Evolutionary conservation across 2,888 invertebrate species (phyloP).

Genomic region (Argyresthia goedartella): DNA sequence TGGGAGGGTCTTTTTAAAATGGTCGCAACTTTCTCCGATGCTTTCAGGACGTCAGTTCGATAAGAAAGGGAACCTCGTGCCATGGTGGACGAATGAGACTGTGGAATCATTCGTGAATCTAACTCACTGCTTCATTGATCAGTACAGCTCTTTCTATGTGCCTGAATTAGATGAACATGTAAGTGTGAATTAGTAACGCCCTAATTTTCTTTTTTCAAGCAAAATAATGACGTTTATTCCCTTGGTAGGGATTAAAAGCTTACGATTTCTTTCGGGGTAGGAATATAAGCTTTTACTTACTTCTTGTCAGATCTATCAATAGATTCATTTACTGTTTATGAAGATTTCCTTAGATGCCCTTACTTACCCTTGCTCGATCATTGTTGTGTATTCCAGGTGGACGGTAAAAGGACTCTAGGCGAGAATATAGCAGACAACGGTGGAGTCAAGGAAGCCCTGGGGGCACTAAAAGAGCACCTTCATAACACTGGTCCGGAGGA

Average conservation of each 20-base stretch:
- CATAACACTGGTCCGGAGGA: slow-evolving; percentile 68
- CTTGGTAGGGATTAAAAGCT: too few relatives aligned
- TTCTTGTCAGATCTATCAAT: too few relatives aligned
- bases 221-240: too few relatives aligned
- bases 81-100: slow-evolving; percentile 91
- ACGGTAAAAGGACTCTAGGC: slow-evolving; percentile 81
- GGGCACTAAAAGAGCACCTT: slow-evolving; percentile 75
- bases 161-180: slow-evolving; percentile 74
- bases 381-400: slow-evolving; percentile 76
- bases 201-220: too few relatives aligned
- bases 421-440: slow-evolving; percentile 91
- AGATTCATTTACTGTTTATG: too few relatives aligned
- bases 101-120: slow-evolving; percentile 80
- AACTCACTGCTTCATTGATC: slow-evolving; percentile 87
- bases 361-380: too few relatives aligned
- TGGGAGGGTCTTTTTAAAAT: too few relatives aligned
- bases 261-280: too few relatives aligned
- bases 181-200: slow-evolving; percentile 22
- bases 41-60: slow-evolving; percentile 84
- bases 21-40: too few relatives aligned
- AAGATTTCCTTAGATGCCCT: too few relatives aligned
- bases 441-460: slow-evolving; percentile 79
- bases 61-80: slow-evolving; percentile 85
- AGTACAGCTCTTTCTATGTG: slow-evolving; percentile 80
- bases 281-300: too few relatives aligned